Evolutionary conservation across 2,888 invertebrate genomes (phyloP), one percentile per base, ranked within the genome.

Genomic region (Resseliella maxima): DNA sequence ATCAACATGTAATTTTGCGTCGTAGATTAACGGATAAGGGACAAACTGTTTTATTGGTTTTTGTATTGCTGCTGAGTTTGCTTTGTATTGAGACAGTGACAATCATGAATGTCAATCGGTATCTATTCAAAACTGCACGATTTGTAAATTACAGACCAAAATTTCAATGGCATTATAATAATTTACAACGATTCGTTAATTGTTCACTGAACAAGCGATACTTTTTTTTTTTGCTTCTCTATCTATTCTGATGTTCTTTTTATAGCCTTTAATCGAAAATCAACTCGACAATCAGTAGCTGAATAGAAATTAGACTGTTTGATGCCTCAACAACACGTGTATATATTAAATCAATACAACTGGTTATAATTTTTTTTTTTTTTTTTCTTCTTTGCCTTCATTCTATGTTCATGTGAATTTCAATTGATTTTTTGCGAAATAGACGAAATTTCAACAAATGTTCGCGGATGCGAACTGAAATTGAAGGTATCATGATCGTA

Each of bases 401-500:
- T 59, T 59, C 35, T 72, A 72, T 31, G 31, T 72, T 72, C 12
- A 72, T 72, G 72, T 31, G 31, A 72, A 72, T 72, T n/a, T 18
- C 12, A 72, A 59, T 24, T 2, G 72, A n/a, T n/a, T n/a, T n/a
- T n/a, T n/a, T n/a, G n/a, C n/a, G 15, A 15, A 31, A 12, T 31
- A 27, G 31, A 72, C 72, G 46, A 50, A 81, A 83, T 38, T 83
- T 83, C 83, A 38, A 83, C n/a, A 38, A 83, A 38, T 41, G 83
- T 83, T 38, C n/a, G 38, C 83, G 83, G 83, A 83, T 83, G 38
- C 83, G 38, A 83, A 83, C 38, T 36, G 5, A 83, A n/a, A 83
- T 83, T 38, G 83, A 83, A 83, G 83, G 83, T 83, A 83, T 83
- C 83, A 83, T 41, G 83, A 83, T 83, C 83, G 83, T 12, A 38